phyloP scores from a whole-genome alignment of 2,888 invertebrate species.

The Tetheella fluctuosa region DNA sequence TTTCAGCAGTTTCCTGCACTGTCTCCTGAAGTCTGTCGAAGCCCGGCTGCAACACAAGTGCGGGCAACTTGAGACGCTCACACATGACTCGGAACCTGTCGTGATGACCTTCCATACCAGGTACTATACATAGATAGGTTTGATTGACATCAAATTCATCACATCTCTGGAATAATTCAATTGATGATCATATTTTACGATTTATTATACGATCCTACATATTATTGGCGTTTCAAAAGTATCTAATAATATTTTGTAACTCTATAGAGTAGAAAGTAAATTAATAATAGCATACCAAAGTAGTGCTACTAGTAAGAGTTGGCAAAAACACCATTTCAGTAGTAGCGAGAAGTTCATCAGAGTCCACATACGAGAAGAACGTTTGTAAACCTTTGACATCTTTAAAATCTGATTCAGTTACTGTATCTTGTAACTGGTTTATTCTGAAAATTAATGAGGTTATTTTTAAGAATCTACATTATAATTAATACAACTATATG shows the following conservation, averaged over 20 bases:
- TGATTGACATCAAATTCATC: too few species aligned
- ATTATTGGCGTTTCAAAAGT: too few species aligned
- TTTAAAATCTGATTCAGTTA: too few species aligned
- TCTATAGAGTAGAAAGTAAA: too few species aligned
- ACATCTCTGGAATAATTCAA: neutral
- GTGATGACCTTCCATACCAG: slow-evolving; percentile 58
- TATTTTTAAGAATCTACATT: too few species aligned
- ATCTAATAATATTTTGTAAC: too few species aligned
- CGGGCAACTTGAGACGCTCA: slow-evolving; percentile 50
- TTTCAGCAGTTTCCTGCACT: slow-evolving; percentile 42
- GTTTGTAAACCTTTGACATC: slow-evolving; percentile 40
- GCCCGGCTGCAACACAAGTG: slow-evolving; percentile 52
- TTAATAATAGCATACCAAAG: too few species aligned
- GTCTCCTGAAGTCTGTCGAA: slow-evolving; percentile 47
- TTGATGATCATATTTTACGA: too few species aligned
- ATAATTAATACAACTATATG: too few species aligned
- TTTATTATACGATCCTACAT: neutral
- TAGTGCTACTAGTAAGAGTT: too few species aligned
- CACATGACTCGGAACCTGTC: slow-evolving; percentile 45
- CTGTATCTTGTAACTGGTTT: neutral
- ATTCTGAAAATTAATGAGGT: too few species aligned
- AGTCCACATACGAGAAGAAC: slow-evolving; percentile 40
- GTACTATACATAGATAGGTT: slow-evolving; percentile 42
- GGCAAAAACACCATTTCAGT: slow-evolving; percentile 41
- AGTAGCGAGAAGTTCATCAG: slow-evolving; percentile 46